Base-by-base conservation (phyloP, 2,888 invertebrate genomes). In the Mechanitis mazaeus region DNA sequence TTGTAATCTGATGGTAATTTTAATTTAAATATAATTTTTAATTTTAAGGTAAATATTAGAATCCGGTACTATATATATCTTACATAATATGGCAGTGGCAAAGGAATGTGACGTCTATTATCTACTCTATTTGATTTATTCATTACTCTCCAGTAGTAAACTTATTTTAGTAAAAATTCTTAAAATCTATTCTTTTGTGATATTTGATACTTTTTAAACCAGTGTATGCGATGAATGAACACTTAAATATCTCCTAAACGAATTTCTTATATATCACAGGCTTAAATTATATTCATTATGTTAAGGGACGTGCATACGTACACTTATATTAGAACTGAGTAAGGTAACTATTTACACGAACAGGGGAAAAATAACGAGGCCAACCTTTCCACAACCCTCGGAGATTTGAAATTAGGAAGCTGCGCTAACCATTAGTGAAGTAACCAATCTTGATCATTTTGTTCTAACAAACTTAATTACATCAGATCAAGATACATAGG, bases 261-360 rank as follows among this genome's bases (percentile, higher is more conserved):
- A 83, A 79, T 82, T 82, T 83, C 84, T 85, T 87, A 75, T 86
- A 85, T 89, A 90, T 90, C 90, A 90, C 90, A 90, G 89, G 88
- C 89, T 89, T 89, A 89, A 87, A 87, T 81, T 83, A 89, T 87
- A 87, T 77, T 79, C 77, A 79, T 85, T 87, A 87, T 74, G 71
- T 78, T 83, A 79, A 86, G 82, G 89, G 90, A 90, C 89, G 89
- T 88, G 89, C 87, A 86, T 87, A 81, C 84, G 80, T 87, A 87
- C 83, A 83, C 84, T 82, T 84, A 85, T 69, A 76, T 72, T 80
- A 80, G 80, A 83, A 84, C 85, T 85, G 82, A 88, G 88, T 86
- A 85, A 84, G 83, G 84, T 86, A 88, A 90, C 89, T 90, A 90
- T 90, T 89, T 89, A 90, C 90, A 90, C 84, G 84, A 86, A 88